Conservation (phyloP, 2,113 vertebrate species). For the Amphiprion ocellaris region DNA sequence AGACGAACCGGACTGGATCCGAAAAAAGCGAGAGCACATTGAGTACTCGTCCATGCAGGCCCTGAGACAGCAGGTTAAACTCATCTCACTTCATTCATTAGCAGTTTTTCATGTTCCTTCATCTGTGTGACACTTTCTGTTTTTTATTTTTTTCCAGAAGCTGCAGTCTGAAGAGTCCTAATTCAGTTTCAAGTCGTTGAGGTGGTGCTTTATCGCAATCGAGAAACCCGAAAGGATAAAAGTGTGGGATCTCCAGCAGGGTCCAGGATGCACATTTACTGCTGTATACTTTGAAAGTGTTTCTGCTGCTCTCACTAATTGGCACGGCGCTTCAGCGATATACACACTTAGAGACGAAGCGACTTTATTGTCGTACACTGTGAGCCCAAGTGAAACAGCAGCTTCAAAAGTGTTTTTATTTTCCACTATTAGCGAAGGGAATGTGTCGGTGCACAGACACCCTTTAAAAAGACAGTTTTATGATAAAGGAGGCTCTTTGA, state of each 20-base stretch:
- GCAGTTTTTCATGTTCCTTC: neutral
- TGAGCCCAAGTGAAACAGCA: conserved; percentile 30
- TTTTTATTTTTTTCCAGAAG: conserved; percentile 46
- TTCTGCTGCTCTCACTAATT: conserved; percentile 19
- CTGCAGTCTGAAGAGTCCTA: conserved; percentile 38
- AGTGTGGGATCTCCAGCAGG: neutral
- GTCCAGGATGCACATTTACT: neutral
- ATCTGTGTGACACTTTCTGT: neutral
- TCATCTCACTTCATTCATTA: neutral
- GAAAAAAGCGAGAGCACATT: conserved; percentile 79
- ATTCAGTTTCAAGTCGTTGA: conserved; percentile 18
- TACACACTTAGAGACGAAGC: neutral
- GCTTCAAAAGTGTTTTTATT: neutral
- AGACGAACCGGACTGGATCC: conserved; percentile 86
- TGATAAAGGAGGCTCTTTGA: neutral
- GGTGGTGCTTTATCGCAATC: conserved; percentile 9
- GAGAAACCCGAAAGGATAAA: neutral
- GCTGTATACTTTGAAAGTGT: conserved; percentile 2
- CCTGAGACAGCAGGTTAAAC: conserved; percentile 79
- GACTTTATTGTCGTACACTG: neutral
- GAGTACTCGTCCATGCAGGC: conserved; percentile 84
- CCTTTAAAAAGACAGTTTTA: neutral
- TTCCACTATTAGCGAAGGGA: neutral
- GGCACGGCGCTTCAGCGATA: conserved; percentile 38
- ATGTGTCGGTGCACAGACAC: neutral